These are phyloP conservation scores for Phoxinus dragarum DNA, from an alignment of 2,797 vertebrate species.

Conservation along the genomic window DNA sequence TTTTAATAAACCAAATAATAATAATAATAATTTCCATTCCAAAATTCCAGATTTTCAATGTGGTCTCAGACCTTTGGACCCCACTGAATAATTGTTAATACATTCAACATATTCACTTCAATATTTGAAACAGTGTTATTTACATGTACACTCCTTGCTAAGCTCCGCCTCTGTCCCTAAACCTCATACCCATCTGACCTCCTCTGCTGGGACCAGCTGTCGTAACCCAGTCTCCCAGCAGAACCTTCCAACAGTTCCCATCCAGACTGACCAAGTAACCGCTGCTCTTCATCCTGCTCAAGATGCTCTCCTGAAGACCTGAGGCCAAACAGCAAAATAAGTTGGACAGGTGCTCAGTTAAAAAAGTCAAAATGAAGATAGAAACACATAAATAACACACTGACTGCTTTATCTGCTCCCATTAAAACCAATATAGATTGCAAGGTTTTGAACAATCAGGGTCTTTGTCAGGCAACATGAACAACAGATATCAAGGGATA, in stretches of 20 bases:
- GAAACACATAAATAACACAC: no score
- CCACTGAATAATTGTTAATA: conserved; percentile 6
- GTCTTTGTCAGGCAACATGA: not conserved
- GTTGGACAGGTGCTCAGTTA: not conserved
- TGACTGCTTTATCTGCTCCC: not conserved
- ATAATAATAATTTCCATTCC: no score
- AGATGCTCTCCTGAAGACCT: conserved; percentile 75
- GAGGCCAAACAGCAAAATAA: conserved; percentile 4
- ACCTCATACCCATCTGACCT: conserved; percentile 63
- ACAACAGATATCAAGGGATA: not conserved
- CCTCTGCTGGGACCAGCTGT: conserved; percentile 55
- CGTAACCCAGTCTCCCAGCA: conserved; percentile 51
- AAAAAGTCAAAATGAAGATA: not conserved
- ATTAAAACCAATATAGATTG: not conserved
- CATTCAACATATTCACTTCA: conserved; percentile 27
- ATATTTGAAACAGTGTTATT: conserved; percentile 39
- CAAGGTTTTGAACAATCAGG: not conserved
- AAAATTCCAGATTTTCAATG: not conserved
- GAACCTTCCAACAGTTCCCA: conserved; percentile 62
- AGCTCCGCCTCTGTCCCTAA: conserved; percentile 32
- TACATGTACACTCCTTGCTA: conserved; percentile 47
- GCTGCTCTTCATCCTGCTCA: conserved; percentile 66
- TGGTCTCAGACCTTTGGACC: conserved; percentile 13
- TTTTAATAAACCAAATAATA: not conserved
- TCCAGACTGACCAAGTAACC: conserved; percentile 63